phyloP scores from a whole-genome alignment of 2,888 invertebrate genomes.

The Amblyteles armatorius region DNA sequence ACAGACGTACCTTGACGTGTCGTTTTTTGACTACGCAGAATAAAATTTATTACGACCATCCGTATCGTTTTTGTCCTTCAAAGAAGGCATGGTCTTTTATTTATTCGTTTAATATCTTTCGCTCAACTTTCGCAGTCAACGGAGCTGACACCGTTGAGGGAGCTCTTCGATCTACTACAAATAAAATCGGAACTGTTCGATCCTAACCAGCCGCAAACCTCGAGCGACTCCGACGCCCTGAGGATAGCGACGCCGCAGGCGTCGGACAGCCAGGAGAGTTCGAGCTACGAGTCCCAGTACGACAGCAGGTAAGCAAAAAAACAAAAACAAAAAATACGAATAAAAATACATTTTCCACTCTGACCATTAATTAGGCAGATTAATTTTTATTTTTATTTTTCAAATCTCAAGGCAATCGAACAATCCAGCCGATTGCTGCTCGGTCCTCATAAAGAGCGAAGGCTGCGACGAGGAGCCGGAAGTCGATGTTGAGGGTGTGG shows the following conservation, averaged over 20 bases:
- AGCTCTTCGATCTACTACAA: slow-evolving; percentile 92
- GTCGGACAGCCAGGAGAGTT: slow-evolving; percentile 83
- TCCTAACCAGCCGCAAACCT: slow-evolving; percentile 81
- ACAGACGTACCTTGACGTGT: no score
- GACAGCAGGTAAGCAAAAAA: slow-evolving; percentile 79
- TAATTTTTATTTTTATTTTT: not conserved
- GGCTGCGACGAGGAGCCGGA: slow-evolving; percentile 83
- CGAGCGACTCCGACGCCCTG: slow-evolving; percentile 81
- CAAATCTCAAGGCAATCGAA: slow-evolving; percentile 79
- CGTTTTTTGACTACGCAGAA: no score
- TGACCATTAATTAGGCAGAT: not conserved
- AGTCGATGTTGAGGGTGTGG: slow-evolving; percentile 85
- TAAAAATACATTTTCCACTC: not conserved
- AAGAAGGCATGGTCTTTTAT: no score
- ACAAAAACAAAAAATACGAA: not conserved
- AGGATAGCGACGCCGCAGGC: slow-evolving; percentile 83
- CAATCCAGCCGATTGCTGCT: slow-evolving; percentile 84
- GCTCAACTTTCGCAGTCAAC: slow-evolving; percentile 87
- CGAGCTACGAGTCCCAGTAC: slow-evolving; percentile 84
- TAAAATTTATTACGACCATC: no score
- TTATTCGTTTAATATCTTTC: slow-evolving; percentile 39
- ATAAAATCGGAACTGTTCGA: slow-evolving; percentile 90
- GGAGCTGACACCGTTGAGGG: slow-evolving; percentile 93
- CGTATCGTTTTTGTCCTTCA: no score
- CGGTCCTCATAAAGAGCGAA: slow-evolving; percentile 83